These are phyloP conservation scores for Thalassoma bifasciatum DNA, from an alignment of 2,113 vertebrate species.

Conservation along the genomic window DNA sequence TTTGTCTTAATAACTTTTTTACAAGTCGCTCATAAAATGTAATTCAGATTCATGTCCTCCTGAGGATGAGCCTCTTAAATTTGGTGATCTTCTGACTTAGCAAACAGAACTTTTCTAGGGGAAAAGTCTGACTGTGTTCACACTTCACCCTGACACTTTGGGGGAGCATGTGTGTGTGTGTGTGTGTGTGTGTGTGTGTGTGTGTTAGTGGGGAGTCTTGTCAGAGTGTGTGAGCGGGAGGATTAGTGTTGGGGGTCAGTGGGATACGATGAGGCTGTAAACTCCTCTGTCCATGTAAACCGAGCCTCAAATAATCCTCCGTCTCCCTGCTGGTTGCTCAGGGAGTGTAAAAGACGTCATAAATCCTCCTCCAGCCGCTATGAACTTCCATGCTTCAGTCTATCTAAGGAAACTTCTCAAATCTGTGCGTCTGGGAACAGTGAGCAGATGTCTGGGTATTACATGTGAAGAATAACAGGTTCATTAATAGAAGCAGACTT, in stretches of 20 bases:
- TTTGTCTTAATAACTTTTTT: too few relatives aligned
- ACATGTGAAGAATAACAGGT: slow-evolving; percentile 46
- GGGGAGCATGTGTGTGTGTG: slow-evolving; percentile 29
- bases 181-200: slow-evolving; percentile 46
- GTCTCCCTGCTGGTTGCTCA: slow-evolving; percentile 41
- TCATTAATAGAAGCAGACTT: slow-evolving; percentile 52
- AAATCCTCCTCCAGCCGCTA: slow-evolving; percentile 54
- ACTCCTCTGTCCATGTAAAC: slow-evolving; percentile 65
- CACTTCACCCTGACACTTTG: background rate
- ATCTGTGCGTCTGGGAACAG: slow-evolving; percentile 45
- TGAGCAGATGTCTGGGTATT: slow-evolving; percentile 43
- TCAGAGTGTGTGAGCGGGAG: slow-evolving; percentile 1
- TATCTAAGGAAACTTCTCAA: slow-evolving; percentile 61
- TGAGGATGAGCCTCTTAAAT: too few relatives aligned
- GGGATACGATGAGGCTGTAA: slow-evolving; percentile 51
- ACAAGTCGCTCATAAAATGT: too few relatives aligned
- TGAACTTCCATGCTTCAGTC: slow-evolving; percentile 22
- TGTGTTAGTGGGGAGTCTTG: background rate
- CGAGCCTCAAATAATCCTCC: slow-evolving; percentile 69
- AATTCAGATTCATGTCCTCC: too few relatives aligned
- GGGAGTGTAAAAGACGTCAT: slow-evolving; percentile 58
- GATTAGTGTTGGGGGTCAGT: slow-evolving; percentile 53
- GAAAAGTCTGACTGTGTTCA: background rate
- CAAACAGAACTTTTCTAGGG: too few relatives aligned
- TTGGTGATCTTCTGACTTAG: too few relatives aligned